Base-by-base conservation (phyloP, 2,113 vertebrate genomes). In the Ia io region DNA sequence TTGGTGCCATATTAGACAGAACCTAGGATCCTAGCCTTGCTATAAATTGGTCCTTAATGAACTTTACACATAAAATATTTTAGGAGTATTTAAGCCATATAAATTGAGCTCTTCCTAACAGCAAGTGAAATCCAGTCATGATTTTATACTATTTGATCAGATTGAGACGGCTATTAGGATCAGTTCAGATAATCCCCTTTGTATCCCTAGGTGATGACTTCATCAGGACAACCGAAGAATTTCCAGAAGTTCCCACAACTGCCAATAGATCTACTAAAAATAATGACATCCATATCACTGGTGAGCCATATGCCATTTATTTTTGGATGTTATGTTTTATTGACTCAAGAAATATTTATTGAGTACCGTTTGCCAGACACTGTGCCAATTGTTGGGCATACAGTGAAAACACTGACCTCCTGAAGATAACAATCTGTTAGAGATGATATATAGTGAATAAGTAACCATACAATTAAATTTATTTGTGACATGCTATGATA, bases 231-330 rank as follows among this genome's bases (percentile, higher is more conserved):
- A 67, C 14, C 28, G 56, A n/a, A 53, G 18, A 6, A 84, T 63
- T 79, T 88, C 91, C 91, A 65, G 74, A 95, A 89, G 70, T 84
- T 40, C 37, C 67, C 18, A 93, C 63, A 91, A 63, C 63, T 77
- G n/a, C 14, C 84, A 93, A 32, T 42, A 30, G 22, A 79, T 69
- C 79, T 53, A 95, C 56, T 84, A 80, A 84, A 86, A 95, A 35
- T 61, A 69, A 25, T 20, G 28, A 70, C 0, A 3, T 44, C 25
- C 20, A 80, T 11, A 77, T 71, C 37, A 91, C 65, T 44, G 87
- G 80, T 96, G 37, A 94, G 93, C 87, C 18, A 74, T 84, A 88
- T 87, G 6, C 23, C 44, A 20, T 35, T 84, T 69, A 17, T 28
- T 56, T 63, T 74, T 78, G 10, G 6, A 30, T 88, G 35, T 80